phyloP scores from a whole-genome alignment of 2,797 vertebrate species.

The Sebastes aleutianus region DNA sequence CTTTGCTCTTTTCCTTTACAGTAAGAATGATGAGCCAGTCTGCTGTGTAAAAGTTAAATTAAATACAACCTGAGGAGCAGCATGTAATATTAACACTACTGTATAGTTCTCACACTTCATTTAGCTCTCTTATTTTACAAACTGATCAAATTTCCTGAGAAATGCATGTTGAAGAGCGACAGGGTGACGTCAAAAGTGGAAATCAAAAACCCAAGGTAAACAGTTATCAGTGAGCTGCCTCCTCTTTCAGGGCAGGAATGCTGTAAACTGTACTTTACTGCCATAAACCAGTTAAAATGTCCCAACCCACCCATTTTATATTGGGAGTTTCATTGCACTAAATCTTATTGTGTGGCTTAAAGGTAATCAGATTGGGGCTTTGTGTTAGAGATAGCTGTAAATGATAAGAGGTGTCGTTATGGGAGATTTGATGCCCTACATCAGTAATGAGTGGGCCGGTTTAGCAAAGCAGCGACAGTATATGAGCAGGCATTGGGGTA shows the following conservation, averaged over 20 bases:
- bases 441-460: conserved; percentile 23
- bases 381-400: conserved; percentile 59
- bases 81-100: not conserved
- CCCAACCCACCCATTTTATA: conserved; percentile 27
- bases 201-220: conserved; percentile 12
- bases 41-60: too few relatives aligned
- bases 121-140: not conserved
- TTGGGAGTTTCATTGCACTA: conserved; percentile 44
- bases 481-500: not conserved
- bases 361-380: conserved; percentile 51
- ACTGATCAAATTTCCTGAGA: not conserved
- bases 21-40: too few relatives aligned
- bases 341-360: conserved; percentile 46
- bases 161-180: not conserved
- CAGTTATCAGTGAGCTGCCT: not conserved
- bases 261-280: conserved; percentile 36
- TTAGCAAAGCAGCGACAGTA: conserved; percentile 11
- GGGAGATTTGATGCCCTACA: conserved; percentile 35
- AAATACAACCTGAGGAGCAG: too few relatives aligned
- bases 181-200: not conserved
- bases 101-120: not conserved
- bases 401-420: conserved; percentile 50
- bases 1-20: too few relatives aligned
- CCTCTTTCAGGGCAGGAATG: conserved; percentile 12
- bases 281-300: conserved; percentile 49